Evolutionary conservation across 2,888 invertebrate genomes (phyloP), one percentile per base, ranked within the genome.

Genomic region (Rhodophaea formosa): DNA sequence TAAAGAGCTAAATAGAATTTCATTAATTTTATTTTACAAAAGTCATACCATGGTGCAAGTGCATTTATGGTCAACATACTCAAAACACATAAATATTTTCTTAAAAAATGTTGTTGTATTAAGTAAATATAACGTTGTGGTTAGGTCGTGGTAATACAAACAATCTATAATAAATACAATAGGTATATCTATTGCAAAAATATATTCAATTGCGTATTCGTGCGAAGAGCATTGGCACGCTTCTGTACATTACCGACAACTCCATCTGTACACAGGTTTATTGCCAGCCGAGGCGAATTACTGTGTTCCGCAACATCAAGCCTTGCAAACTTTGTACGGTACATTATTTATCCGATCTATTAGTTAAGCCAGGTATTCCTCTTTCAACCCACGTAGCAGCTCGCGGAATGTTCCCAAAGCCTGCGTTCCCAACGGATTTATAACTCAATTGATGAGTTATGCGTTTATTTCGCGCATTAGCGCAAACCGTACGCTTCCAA

Each of bases 381-480:
- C 65, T 71, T 70, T 72, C 72, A 65, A 61, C 80, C 75, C 77
- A 80, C 80, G 74, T 74, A 63, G 63, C 53, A 60, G 62, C 59
- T 64, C 59, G 68, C 64, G 58, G 67, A 65, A 65, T 67, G 67
- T 67, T 51, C 51, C 58, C 64, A 47, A 49, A 29, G 47, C 23
- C 47, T 64, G 57, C 64, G 69, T 71, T 75, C 68, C 67, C 61
- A 66, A 67, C 64, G 63, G 78, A 79, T 83, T 85, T 86, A 87
- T 85, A 77, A 74, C 82, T 86, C 82, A 83, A 86, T 86, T 80
- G 75, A 79, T 80, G 77, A 82, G 80, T 79, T 82, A 84, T 84
- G 77, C 70, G 72, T 77, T 79, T 75, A 74, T 78, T 82, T 84
- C 74, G 71, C 62, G 72, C 78, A 86, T 87, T 84, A 86, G 83